Conservation (phyloP, 1,140 invertebrate species). For the Drosophila ogumai region DNA sequence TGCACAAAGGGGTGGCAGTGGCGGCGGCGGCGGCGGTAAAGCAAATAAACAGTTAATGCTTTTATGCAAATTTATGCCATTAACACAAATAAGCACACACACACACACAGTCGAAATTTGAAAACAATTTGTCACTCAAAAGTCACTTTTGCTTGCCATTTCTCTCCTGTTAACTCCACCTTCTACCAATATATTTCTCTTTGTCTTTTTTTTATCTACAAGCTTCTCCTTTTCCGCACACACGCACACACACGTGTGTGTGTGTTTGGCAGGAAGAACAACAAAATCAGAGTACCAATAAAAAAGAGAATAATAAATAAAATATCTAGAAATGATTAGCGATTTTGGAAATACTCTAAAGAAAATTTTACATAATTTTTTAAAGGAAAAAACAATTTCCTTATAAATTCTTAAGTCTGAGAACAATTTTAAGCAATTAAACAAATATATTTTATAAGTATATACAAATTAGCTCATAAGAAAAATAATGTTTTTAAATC, state of each 20-base stretch:
- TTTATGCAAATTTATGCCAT: slow-evolving; percentile 84
- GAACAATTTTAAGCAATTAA: too few species aligned
- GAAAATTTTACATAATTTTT: not conserved
- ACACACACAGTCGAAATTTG: slow-evolving; percentile 63
- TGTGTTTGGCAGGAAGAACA: slow-evolving; percentile 43
- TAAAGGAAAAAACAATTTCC: too few species aligned
- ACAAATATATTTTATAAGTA: not conserved
- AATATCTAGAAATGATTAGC: not conserved
- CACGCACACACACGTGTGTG: slow-evolving; percentile 18
- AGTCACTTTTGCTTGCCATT: slow-evolving; percentile 67
- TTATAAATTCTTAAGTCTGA: too few species aligned
- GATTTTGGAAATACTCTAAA: not conserved
- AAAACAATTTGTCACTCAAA: slow-evolving; percentile 84
- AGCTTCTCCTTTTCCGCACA: slow-evolving; percentile 24
- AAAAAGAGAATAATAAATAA: not conserved
- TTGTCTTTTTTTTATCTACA: slow-evolving; percentile 26
- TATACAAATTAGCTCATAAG: not conserved
- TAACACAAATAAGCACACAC: slow-evolving; percentile 76
- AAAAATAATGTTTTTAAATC: too few species aligned
- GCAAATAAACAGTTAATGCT: slow-evolving; percentile 83
- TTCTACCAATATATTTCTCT: slow-evolving; percentile 3
- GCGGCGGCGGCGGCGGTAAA: slow-evolving; percentile 51
- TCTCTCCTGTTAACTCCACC: slow-evolving; percentile 9
- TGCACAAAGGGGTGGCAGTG: slow-evolving; percentile 57
- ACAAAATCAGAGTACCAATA: slow-evolving; percentile 67